These are phyloP conservation scores for Trichomalopsis sarcophagae DNA, from an alignment of 1,140 invertebrate genomes.

Conservation along the genomic window DNA sequence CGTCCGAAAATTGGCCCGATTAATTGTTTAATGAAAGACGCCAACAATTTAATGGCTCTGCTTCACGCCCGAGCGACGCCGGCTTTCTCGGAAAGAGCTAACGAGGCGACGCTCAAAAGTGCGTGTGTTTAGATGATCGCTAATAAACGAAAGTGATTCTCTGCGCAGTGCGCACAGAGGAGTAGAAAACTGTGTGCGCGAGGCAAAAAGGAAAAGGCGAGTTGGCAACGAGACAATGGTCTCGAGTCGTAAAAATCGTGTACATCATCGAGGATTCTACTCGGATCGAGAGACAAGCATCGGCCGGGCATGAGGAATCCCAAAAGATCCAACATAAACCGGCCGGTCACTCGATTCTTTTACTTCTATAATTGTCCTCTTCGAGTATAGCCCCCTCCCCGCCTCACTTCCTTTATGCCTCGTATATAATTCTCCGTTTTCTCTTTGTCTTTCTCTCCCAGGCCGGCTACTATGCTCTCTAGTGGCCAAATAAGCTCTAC, in stretches of 20 bases:
- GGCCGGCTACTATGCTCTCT: not conserved
- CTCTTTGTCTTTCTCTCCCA: constrained; percentile 25
- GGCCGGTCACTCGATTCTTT: constrained; percentile 25
- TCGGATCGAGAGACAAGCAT: not conserved
- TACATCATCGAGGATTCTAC: not conserved
- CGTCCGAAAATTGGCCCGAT: constrained; percentile 5
- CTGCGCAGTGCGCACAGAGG: no score
- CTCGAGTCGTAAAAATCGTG: not conserved
- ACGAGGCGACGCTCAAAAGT: no score
- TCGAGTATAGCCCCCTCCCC: not conserved
- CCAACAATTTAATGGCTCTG: not conserved
- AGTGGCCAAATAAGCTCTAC: not conserved
- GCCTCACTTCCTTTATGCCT: constrained; percentile 21
- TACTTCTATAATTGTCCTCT: constrained; percentile 18
- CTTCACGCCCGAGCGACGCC: not conserved
- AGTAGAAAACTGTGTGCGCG: not conserved
- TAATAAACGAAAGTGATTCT: no score
- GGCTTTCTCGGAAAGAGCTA: not conserved
- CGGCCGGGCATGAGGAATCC: not conserved
- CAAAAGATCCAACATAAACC: not conserved
- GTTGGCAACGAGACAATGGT: no score
- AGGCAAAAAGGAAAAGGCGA: not conserved
- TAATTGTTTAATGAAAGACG: constrained; percentile 23
- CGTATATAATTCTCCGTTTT: constrained; percentile 40
- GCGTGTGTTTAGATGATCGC: no score